Percentiles rank a stretch among this genome's conserved stretches.
phyloP scores from a whole-genome alignment of 2,888 invertebrate genomes.

The Lysandra coridon region DNA sequence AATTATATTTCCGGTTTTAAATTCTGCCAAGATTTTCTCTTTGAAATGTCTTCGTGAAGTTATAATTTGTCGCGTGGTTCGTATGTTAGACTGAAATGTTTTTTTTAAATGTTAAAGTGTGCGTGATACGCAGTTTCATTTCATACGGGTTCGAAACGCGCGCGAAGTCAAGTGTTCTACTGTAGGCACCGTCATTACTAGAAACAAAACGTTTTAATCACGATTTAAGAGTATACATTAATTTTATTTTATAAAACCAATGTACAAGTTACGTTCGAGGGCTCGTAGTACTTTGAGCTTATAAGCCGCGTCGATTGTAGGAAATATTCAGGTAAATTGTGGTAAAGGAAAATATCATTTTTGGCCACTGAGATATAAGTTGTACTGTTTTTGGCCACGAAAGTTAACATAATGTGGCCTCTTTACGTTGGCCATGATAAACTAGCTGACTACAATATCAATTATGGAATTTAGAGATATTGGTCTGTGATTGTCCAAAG shows the following conservation, averaged over 20 bases:
- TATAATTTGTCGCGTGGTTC: constrained; percentile 60
- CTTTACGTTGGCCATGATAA: no score
- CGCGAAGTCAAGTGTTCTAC: constrained; percentile 37
- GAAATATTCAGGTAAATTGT: background rate
- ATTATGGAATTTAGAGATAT: no score
- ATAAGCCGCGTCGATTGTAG: background rate
- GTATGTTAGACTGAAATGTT: constrained; percentile 51
- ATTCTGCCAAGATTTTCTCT: constrained; percentile 35
- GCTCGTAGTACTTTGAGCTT: background rate
- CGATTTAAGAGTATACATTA: background rate
- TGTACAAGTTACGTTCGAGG: background rate
- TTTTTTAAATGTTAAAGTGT: constrained; percentile 44
- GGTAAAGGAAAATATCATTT: background rate
- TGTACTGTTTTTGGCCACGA: background rate
- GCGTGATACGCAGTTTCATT: constrained; percentile 69
- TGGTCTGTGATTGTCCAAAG: no score
- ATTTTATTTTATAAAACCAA: background rate
- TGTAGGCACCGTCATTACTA: constrained; percentile 30
- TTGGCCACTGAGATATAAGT: no score
- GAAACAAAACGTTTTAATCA: constrained; percentile 23
- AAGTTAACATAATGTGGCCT: background rate
- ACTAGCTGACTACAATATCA: no score
- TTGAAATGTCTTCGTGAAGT: constrained; percentile 44
- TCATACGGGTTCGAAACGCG: constrained; percentile 41
- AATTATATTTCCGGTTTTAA: constrained; percentile 23